A percentile compares a stretch with the other conserved stretches of the same genome.
Evolutionary conservation across 2,113 vertebrate genomes (phyloP).

Genomic region (Gallinago media): DNA sequence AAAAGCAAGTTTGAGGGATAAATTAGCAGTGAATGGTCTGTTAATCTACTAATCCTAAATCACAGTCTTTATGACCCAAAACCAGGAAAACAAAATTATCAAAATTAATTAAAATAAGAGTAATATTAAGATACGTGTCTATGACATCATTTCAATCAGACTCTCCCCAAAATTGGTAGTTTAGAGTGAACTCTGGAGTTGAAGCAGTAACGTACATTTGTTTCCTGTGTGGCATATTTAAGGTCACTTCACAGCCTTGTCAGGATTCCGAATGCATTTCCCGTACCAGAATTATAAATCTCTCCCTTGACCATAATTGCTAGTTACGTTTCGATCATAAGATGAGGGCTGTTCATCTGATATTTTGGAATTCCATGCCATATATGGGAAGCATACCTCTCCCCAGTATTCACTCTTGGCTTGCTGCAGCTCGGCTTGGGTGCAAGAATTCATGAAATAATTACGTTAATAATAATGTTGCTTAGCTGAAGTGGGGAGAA

Average conservation of each 20-base stretch:
- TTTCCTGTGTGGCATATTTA: background rate
- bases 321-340: constrained; percentile 4
- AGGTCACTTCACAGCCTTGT: background rate
- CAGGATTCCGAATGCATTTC: background rate
- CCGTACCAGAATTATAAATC: background rate
- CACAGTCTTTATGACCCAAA: background rate
- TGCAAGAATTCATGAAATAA: constrained; percentile 42
- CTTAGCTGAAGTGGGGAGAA: background rate
- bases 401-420: constrained; percentile 42
- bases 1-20: background rate
- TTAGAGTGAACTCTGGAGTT: background rate
- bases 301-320: constrained; percentile 16
- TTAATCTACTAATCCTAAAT: background rate
- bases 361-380: constrained; percentile 19
- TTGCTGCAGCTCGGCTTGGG: background rate
- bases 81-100: background rate
- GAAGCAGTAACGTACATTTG: background rate
- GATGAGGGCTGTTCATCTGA: constrained; percentile 16
- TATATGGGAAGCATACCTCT: constrained; percentile 41
- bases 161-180: background rate
- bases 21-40: background rate
- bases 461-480: background rate
- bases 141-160: background rate
- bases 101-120: background rate
- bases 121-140: fast-evolving